These are phyloP conservation scores for Ailurus styani DNA, from an alignment of 2,113 vertebrate species.

Conservation along the genomic window DNA sequence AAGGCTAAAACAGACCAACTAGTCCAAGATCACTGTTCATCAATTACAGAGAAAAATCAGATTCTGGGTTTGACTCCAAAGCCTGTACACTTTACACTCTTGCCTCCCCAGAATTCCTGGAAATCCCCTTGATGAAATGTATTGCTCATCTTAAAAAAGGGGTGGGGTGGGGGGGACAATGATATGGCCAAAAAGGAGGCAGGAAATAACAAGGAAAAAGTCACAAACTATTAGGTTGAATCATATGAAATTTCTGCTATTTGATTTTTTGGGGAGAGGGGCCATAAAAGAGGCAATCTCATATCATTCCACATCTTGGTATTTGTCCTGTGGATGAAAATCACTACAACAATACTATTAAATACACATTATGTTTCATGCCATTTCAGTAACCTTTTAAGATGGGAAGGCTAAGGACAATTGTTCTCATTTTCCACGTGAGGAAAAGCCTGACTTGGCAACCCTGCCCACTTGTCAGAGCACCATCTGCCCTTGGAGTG, in stretches of 20 bases:
- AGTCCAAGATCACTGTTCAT: constrained; percentile 4
- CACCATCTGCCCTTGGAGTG: background rate
- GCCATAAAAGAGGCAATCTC: background rate
- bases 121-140: constrained; percentile 52
- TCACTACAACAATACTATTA: background rate
- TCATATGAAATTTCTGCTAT: background rate
- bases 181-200: background rate
- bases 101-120: constrained; percentile 41
- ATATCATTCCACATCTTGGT: background rate
- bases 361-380: background rate
- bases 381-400: background rate
- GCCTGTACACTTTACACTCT: background rate
- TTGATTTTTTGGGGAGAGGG: background rate
- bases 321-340: background rate
- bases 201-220: constrained; percentile 35
- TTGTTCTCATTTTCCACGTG: background rate
- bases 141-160: constrained; percentile 16
- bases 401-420: background rate
- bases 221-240: background rate
- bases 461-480: background rate
- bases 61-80: constrained; percentile 27
- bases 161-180: background rate
- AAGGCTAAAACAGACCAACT: background rate
- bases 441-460: background rate
- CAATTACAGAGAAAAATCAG: constrained; percentile 31